A percentile compares a stretch with the other conserved stretches of the same genome.
These are phyloP conservation scores for Porites australiensis DNA, from an alignment of 64 coral and sea anemone species.

Conservation along the genomic window DNA sequence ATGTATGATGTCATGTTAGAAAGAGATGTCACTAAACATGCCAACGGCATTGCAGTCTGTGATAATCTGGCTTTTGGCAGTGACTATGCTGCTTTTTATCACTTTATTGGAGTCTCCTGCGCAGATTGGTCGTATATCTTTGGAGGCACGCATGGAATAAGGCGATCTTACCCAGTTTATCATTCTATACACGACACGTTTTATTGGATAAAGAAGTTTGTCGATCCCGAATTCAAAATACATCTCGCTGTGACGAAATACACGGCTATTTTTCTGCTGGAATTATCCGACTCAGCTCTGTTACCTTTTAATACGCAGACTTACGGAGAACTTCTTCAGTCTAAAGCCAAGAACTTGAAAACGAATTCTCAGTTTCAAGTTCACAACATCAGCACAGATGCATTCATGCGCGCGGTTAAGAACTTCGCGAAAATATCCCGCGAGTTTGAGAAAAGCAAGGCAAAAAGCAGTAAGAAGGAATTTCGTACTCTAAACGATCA, in stretches of 20 bases:
- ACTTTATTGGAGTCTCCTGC: conserved; percentile 63
- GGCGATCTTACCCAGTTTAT: conserved; percentile 83
- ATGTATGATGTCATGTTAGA: conserved; percentile 92
- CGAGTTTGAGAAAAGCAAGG: conserved; percentile 37
- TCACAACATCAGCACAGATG: conserved; percentile 43
- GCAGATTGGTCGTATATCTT: conserved; percentile 86
- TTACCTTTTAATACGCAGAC: conserved; percentile 72
- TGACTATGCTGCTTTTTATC: conserved; percentile 61
- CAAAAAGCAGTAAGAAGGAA: not conserved
- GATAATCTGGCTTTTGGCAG: conserved; percentile 86
- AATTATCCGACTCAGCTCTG: conserved; percentile 46
- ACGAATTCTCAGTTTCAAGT: conserved; percentile 14
- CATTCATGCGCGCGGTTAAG: conserved; percentile 27
- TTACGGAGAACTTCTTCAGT: conserved; percentile 34
- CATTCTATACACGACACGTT: conserved; percentile 75
- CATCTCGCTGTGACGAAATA: conserved; percentile 67
- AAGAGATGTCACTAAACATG: conserved; percentile 65
- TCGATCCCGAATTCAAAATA: conserved; percentile 76
- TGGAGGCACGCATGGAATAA: conserved; percentile 63
- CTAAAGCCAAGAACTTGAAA: conserved; percentile 19
- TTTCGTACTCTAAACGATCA: conserved; percentile 69
- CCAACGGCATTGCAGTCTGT: conserved; percentile 5
- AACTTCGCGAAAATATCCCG: conserved; percentile 31
- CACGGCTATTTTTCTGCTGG: conserved; percentile 31
- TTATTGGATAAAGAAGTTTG: conserved; percentile 78